phyloP scores from a whole-genome alignment of 1,140 invertebrate species.

The Brachionus paranguensis region DNA sequence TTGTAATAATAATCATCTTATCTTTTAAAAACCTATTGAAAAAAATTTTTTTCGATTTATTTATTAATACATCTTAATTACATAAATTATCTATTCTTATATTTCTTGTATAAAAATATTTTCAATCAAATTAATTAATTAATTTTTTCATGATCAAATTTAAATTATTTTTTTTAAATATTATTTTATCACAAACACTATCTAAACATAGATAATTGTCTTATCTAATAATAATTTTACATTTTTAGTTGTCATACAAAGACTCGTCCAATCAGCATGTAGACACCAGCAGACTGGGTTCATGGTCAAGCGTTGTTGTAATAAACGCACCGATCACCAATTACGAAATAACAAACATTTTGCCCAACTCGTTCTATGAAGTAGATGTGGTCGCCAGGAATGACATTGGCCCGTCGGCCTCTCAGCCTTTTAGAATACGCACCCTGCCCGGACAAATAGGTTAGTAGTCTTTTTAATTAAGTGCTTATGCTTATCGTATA shows the following conservation, averaged over 20 bases:
- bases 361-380: conserved; percentile 34
- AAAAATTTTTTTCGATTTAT: too few species aligned
- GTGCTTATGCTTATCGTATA: neutral
- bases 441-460: conserved; percentile 18
- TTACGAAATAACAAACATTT: conserved; percentile 5
- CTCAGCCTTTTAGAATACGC: conserved; percentile 24
- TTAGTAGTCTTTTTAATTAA: neutral
- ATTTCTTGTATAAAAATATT: too few species aligned
- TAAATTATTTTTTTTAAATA: neutral
- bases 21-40: too few species aligned
- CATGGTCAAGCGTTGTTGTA: neutral
- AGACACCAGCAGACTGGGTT: neutral
- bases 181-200: neutral
- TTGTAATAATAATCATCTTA: too few species aligned
- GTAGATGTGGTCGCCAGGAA: conserved; percentile 5
- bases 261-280: neutral
- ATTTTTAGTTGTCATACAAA: conserved; percentile 19
- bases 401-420: conserved; percentile 26
- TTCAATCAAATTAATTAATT: too few species aligned
- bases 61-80: too few species aligned
- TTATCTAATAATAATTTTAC: neutral
- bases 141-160: too few species aligned
- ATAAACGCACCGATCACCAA: neutral
- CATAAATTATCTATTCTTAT: too few species aligned
- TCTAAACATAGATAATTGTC: neutral